Conservation (phyloP, 2,888 invertebrate genomes). For the Stomorhina lunata region DNA sequence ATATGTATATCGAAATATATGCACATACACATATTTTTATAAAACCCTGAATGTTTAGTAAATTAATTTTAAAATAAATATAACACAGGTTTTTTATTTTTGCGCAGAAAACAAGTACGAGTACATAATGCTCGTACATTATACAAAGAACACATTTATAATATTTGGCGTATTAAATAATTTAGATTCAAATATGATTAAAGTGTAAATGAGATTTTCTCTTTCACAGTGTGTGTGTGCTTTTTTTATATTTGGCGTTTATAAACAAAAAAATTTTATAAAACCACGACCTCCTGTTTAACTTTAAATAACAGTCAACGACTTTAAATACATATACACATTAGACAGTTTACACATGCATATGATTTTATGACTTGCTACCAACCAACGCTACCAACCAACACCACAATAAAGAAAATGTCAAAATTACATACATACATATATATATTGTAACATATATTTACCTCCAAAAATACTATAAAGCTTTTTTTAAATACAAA, state of each 20-base stretch:
- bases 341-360: background rate
- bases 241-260: background rate
- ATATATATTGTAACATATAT: no score
- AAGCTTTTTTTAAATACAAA: background rate
- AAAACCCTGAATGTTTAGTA: background rate
- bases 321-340: no score
- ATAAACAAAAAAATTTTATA: background rate
- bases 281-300: no score
- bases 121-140: background rate
- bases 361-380: background rate
- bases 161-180: constrained; percentile 40
- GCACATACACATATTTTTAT: background rate
- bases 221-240: no score
- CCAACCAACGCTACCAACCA: no score
- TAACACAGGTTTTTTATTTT: constrained; percentile 34
- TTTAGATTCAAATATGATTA: constrained; percentile 28
- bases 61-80: constrained; percentile 26
- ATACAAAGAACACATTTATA: background rate
- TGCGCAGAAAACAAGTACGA: background rate
- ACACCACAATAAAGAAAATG: background rate
- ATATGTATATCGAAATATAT: no score
- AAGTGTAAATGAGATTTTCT: background rate
- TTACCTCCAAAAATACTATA: background rate
- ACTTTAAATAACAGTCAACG: background rate
- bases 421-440: background rate